Percentiles rank a stretch among this genome's conserved stretches.
Conservation (phyloP, 2,113 vertebrate species). For the Crotalus horridus region DNA sequence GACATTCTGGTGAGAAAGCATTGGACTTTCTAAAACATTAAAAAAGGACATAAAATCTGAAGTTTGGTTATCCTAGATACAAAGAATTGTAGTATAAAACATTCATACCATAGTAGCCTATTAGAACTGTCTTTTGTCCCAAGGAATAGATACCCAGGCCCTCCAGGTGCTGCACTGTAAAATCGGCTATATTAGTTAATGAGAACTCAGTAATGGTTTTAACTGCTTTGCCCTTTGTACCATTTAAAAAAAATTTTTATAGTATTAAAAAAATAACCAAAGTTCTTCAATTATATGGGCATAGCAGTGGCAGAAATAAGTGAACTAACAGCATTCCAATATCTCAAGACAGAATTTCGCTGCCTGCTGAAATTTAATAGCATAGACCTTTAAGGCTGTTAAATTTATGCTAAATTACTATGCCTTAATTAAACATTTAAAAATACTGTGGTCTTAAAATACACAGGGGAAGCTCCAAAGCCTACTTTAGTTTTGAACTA, state of each 20-base stretch:
- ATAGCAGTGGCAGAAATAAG: not conserved
- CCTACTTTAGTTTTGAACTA: not conserved
- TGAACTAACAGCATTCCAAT: not conserved
- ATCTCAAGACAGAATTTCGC: not conserved
- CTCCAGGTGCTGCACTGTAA: not conserved
- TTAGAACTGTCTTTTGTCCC: not conserved
- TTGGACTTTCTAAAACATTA: not conserved
- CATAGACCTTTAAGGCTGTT: not conserved
- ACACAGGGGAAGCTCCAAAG: not conserved
- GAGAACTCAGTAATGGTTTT: not conserved
- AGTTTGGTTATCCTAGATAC: not conserved
- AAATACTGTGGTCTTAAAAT: not conserved
- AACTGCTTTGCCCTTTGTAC: not conserved
- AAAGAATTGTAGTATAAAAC: not conserved
- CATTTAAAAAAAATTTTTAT: not conserved
- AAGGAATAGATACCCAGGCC: not conserved
- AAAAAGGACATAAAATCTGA: not conserved
- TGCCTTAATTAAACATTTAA: not conserved
- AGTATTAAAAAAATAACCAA: not conserved
- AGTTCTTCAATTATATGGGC: not conserved
- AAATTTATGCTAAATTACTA: not conserved
- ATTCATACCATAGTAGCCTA: not conserved
- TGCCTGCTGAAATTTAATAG: not conserved
- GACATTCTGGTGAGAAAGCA: not conserved
- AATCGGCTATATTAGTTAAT: not conserved